phyloP scores from a whole-genome alignment of 2,888 invertebrate genomes.

The Toxonevra muliebris region DNA sequence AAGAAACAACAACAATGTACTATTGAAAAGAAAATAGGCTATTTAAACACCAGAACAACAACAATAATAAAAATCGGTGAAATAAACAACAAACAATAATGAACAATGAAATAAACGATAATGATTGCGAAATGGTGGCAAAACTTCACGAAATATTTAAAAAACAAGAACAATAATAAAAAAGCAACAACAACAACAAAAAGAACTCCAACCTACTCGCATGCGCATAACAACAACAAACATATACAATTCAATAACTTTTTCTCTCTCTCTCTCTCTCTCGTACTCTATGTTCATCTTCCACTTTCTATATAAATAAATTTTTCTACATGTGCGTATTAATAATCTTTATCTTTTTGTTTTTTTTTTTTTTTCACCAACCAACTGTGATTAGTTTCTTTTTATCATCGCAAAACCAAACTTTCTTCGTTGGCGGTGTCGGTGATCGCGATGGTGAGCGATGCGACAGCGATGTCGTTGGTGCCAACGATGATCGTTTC shows the following conservation, averaged over 20 bases:
- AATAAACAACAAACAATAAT: constrained; percentile 25
- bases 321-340: neutral
- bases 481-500: constrained; percentile 38
- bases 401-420: constrained; percentile 61
- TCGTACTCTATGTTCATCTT: neutral
- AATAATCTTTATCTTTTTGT: neutral
- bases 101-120: neutral
- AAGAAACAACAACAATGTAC: constrained; percentile 9
- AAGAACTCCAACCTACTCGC: neutral
- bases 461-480: constrained; percentile 9
- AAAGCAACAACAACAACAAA: constrained; percentile 13
- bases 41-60: neutral
- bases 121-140: neutral
- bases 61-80: neutral
- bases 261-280: neutral
- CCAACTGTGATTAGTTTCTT: constrained; percentile 54
- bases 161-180: constrained; percentile 3
- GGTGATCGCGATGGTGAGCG: constrained; percentile 38
- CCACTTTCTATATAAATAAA: no score
- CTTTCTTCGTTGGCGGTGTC: constrained; percentile 55
- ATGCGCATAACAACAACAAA: constrained; percentile 6
- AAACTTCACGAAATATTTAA: neutral
- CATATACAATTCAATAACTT: constrained; percentile 3
- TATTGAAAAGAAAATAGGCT: neutral
- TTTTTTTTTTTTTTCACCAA: constrained; percentile 36